Base-by-base conservation (phyloP, 2,113 vertebrate species). In the Vulpes lagopus region DNA sequence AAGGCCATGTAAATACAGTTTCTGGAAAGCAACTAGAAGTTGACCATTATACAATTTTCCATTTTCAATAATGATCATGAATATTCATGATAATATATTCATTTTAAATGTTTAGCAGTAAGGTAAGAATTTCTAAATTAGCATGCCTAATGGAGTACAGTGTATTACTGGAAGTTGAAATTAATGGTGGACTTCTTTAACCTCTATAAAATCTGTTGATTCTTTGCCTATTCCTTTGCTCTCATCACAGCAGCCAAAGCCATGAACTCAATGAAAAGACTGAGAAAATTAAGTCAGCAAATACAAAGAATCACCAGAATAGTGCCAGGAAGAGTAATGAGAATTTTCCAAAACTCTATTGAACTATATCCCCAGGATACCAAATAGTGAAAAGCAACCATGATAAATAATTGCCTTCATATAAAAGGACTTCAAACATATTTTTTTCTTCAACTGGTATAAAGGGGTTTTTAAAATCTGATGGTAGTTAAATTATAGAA, bases 81-180 rank as follows among this genome's bases (percentile, higher is more conserved):
- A 97, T 98, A 96, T 98, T 95, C 86, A 97, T 91, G 60, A 43
- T 85, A 78, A 67, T 65, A 67, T 80, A 96, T 94, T 95, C 79
- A 87, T 92, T 97, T 97, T 96, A 55, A 90, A 83, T 97, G 32
- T 82, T 64, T 95, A 95, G 94, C 89, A 88, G 16, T 89, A 60
- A 82, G 8, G 49, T 84, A 91, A 88, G 55, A 27, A 95, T 82
- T 96, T 96, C 60, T 91, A 35, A 94, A 96, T 97, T 95, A 95
- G 55, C 65, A 91, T 97, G 76, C 76, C 49, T 95, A 69, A 95
- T 91, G 93, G 82, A 89, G 91, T 92, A 53, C 16, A 95, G n/a
- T 81, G 15, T 32, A 92, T 97, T 97, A 87, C 95, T 83, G 96
- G 92, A 96, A 96, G 64, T 59, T 95, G 74, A 84, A 97, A 95